These are phyloP conservation scores for Tokudaia muenninki DNA, from an alignment of 2,797 vertebrate species.

Conservation along the genomic window DNA sequence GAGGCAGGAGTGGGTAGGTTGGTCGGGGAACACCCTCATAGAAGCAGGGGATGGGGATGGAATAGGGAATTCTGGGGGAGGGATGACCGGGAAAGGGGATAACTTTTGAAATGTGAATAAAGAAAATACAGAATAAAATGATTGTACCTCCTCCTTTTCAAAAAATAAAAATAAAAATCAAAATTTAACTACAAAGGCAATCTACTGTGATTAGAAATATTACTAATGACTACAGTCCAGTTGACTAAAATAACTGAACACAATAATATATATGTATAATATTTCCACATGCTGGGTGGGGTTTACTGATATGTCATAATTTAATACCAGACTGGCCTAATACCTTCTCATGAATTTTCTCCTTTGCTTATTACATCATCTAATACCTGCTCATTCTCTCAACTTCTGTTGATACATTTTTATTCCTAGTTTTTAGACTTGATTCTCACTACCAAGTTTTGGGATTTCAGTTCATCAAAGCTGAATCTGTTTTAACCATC, in stretches of 20 bases:
- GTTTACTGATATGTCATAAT: background rate
- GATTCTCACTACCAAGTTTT: background rate
- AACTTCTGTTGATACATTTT: background rate
- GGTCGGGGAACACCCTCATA: too few species aligned
- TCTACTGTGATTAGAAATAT: background rate
- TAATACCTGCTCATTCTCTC: background rate
- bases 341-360: background rate
- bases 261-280: background rate
- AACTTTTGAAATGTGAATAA: too few species aligned
- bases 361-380: background rate
- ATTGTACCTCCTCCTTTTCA: too few species aligned
- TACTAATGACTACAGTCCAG: background rate
- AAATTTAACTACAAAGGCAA: background rate
- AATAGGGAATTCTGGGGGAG: too few species aligned
- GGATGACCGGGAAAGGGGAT: too few species aligned
- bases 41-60: too few species aligned
- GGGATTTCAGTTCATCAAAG: background rate
- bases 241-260: background rate
- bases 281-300: background rate
- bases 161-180: background rate
- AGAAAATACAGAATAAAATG: too few species aligned
- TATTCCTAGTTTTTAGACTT: background rate
- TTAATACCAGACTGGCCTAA: background rate
- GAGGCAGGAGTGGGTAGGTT: too few species aligned
- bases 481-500: background rate